Percentiles rank a stretch among this genome's conserved stretches.
Conservation (phyloP, 53 echinoderm and acorn worm genomes). For the Glandiceps talaboti region DNA sequence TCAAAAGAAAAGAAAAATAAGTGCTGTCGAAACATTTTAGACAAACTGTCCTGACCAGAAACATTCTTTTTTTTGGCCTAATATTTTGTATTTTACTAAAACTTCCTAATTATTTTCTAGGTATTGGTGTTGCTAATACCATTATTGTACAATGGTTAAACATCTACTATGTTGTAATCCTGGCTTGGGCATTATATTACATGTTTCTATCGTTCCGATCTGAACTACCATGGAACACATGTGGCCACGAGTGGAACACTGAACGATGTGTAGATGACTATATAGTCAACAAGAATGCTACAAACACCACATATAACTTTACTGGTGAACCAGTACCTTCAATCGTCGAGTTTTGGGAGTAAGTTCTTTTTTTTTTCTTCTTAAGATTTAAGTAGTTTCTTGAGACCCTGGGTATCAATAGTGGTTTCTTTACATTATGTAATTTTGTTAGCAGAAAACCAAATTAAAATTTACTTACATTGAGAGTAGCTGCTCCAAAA, state of each 20-base stretch:
- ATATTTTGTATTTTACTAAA: too few relatives aligned
- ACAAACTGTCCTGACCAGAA: too few relatives aligned
- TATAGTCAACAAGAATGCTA: slow-evolving; percentile 28
- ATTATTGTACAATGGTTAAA: slow-evolving; percentile 71
- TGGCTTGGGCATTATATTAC: slow-evolving; percentile 96
- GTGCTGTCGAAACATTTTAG: too few relatives aligned
- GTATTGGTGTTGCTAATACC: slow-evolving; percentile 78
- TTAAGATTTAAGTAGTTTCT: too few relatives aligned
- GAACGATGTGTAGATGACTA: slow-evolving; percentile 25
- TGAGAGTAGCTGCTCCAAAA: too few relatives aligned
- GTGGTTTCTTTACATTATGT: too few relatives aligned
- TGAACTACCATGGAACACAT: slow-evolving; percentile 78
- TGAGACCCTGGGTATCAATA: too few relatives aligned
- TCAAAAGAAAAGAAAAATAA: too few relatives aligned
- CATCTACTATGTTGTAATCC: slow-evolving; percentile 87
- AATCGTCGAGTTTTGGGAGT: slow-evolving; percentile 94
- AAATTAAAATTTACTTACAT: too few relatives aligned
- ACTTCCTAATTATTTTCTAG: too few relatives aligned
- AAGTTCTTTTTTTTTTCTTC: slow-evolving; percentile 24
- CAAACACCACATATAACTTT: not conserved
- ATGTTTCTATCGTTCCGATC: slow-evolving; percentile 84
- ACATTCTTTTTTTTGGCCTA: too few relatives aligned
- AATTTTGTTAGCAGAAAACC: too few relatives aligned
- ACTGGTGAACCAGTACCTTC: slow-evolving; percentile 2
- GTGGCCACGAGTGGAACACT: slow-evolving; percentile 81